A percentile compares a stretch with the other conserved stretches of the same genome.
Evolutionary conservation across 2,888 invertebrate species (phyloP).

Genomic region (Lasioglossum marginatum): DNA sequence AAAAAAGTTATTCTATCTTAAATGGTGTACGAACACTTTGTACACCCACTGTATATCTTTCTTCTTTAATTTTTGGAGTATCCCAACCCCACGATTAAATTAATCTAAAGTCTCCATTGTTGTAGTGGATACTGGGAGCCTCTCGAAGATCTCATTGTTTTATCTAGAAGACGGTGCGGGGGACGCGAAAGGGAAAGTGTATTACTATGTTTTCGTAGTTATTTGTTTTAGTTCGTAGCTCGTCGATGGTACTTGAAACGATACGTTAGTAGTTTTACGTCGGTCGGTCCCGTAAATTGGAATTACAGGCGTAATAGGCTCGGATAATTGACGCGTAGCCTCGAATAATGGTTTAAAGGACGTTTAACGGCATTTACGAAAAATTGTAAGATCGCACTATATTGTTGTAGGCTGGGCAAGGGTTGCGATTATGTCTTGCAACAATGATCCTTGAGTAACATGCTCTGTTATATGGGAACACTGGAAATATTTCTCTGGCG

Average conservation of each 20-base stretch:
- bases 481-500: neutral
- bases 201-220: constrained; percentile 18
- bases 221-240: constrained; percentile 33
- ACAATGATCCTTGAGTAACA: neutral
- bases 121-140: neutral
- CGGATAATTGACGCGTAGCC: constrained; percentile 21
- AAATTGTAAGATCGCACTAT: neutral
- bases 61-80: neutral
- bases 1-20: too few species aligned
- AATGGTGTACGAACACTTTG: too few species aligned
- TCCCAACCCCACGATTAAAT: neutral
- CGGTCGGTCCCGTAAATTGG: constrained; percentile 31
- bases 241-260: constrained; percentile 22
- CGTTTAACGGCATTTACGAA: constrained; percentile 1
- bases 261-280: constrained; percentile 29
- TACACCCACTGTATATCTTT: too few species aligned
- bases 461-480: neutral
- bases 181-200: neutral
- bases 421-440: neutral
- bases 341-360: constrained; percentile 12
- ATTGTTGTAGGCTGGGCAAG: neutral
- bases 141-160: neutral
- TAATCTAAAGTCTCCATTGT: neutral
- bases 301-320: constrained; percentile 21
- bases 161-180: neutral